These are phyloP conservation scores for Paedocypris micromegethes DNA, from an alignment of 2,797 vertebrate genomes.

Conservation along the genomic window DNA sequence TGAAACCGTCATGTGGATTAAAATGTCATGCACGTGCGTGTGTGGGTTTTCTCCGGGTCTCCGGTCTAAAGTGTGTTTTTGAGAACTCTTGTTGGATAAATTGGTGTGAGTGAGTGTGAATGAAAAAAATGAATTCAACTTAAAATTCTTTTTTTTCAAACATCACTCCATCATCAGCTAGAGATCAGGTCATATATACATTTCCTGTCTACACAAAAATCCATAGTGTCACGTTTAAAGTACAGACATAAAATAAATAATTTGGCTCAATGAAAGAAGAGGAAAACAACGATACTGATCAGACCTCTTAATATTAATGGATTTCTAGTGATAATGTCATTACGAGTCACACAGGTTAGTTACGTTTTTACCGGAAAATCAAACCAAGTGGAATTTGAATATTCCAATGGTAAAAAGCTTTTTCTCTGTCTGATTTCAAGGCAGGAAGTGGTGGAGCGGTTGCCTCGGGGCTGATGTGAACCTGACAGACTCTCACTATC, in stretches of 20 bases:
- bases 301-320: conserved; percentile 60
- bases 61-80: too few species aligned
- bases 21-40: too few species aligned
- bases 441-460: conserved; percentile 6
- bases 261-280: conserved; percentile 63
- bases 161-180: conserved; percentile 54
- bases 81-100: too few species aligned
- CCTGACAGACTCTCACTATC: neutral
- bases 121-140: too few species aligned
- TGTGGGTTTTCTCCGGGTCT: too few species aligned
- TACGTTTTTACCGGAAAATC: too few species aligned
- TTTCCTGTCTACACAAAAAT: conserved; percentile 67
- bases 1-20: too few species aligned
- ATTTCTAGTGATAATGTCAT: conserved; percentile 69
- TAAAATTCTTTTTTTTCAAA: neutral
- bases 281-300: conserved; percentile 59
- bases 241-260: conserved; percentile 58
- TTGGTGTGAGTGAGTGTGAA: too few species aligned
- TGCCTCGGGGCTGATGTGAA: neutral
- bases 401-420: too few species aligned
- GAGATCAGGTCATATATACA: conserved; percentile 65
- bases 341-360: conserved; percentile 64
- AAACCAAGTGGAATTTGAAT: too few species aligned
- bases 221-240: conserved; percentile 59
- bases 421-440: conserved; percentile 4